Evolutionary conservation across 1,140 invertebrate genomes (phyloP).

Genomic region (Mycetomoellerius zeteki): DNA sequence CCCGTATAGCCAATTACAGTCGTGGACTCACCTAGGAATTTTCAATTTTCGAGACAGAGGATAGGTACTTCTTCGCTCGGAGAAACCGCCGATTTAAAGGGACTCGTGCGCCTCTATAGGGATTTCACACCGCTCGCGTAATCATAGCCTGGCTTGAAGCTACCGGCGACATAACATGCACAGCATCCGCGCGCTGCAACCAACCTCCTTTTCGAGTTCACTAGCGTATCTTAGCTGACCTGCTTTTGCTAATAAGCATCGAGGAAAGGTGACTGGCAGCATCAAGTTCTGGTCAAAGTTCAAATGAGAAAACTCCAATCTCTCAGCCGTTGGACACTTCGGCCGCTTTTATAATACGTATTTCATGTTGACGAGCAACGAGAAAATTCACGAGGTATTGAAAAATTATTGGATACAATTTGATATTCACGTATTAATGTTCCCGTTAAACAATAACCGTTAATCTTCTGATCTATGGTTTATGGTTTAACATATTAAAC

Average conservation of each 20-base stretch:
- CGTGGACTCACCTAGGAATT: conserved; percentile 20
- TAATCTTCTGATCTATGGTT: not conserved
- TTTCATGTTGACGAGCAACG: not conserved
- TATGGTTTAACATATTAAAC: not conserved
- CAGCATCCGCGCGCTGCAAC: conserved; percentile 21
- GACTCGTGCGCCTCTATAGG: conserved; percentile 14
- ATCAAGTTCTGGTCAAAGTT: conserved; percentile 46
- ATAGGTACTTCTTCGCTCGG: conserved; percentile 6
- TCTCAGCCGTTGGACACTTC: not conserved
- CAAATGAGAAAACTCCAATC: conserved; percentile 52
- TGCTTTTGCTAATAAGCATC: conserved; percentile 51
- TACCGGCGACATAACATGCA: conserved; percentile 36
- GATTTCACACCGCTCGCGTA: conserved; percentile 64
- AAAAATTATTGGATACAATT: conserved; percentile 7
- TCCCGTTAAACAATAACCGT: not conserved
- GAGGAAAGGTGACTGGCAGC: conserved; percentile 30
- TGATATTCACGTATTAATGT: not conserved
- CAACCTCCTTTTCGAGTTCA: conserved; percentile 5
- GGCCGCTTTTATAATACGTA: not conserved
- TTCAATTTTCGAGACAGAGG: conserved; percentile 59
- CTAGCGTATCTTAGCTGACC: conserved; percentile 22
- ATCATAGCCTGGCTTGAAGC: conserved; percentile 49
- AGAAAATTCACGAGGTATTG: not conserved
- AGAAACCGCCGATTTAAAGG: conserved; percentile 49
- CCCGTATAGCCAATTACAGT: not conserved